Percentiles rank a stretch among this genome's conserved stretches.
phyloP scores from a whole-genome alignment of 35 echinoderm and acorn worm species.

The Amphiura filiformis region DNA sequence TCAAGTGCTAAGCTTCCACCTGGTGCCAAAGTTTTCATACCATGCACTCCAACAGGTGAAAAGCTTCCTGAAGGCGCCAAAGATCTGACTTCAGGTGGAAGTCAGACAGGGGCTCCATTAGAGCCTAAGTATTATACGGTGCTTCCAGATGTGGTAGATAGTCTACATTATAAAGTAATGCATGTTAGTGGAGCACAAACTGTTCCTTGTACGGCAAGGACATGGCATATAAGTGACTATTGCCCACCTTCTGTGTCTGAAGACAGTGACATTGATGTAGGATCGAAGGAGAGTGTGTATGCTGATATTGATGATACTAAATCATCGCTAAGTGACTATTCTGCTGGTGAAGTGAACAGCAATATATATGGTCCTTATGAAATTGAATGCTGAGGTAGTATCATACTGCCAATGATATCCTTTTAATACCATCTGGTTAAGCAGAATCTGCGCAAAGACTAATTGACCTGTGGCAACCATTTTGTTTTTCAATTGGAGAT shows the following conservation, averaged over 20 bases:
- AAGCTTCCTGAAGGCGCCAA: not conserved
- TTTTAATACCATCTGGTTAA: too few relatives aligned
- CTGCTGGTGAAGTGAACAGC: not conserved
- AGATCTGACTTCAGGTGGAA: not conserved
- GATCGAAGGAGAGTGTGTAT: not conserved
- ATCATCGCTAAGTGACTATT: conserved; percentile 1
- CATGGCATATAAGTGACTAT: not conserved
- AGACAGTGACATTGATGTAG: not conserved
- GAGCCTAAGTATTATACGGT: not conserved
- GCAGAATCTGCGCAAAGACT: too few relatives aligned
- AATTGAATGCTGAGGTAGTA: not conserved
- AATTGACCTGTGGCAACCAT: too few relatives aligned
- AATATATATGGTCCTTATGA: not conserved
- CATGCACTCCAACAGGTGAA: not conserved
- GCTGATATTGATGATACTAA: not conserved
- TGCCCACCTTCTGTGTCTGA: not conserved
- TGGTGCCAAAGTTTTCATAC: not conserved
- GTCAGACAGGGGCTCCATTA: not conserved
- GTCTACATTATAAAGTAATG: not conserved
- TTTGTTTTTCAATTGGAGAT: too few relatives aligned
- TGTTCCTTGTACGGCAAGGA: not conserved
- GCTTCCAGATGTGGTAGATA: not conserved
- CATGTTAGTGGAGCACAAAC: not conserved
- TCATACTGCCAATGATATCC: too few relatives aligned
- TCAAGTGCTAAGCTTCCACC: not conserved